Percentiles rank a stretch among this genome's conserved stretches.
phyloP scores from a whole-genome alignment of 2,113 vertebrate species.

The Mirounga angustirostris region DNA sequence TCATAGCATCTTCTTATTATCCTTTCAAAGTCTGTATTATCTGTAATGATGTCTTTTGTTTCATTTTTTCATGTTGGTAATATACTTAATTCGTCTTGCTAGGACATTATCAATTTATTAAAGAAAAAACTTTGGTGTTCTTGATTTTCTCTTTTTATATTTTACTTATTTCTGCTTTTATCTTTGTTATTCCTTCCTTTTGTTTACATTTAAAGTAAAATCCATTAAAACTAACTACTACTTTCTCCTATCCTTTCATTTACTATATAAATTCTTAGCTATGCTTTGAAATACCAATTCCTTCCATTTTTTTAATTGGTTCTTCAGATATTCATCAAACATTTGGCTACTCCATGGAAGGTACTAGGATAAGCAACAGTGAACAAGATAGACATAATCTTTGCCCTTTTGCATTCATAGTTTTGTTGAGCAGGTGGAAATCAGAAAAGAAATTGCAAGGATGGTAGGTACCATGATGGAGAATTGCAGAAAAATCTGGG shows the following conservation, averaged over 20 bases:
- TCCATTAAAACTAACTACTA: background rate
- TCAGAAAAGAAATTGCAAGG: background rate
- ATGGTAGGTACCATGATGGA: background rate
- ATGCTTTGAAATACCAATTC: background rate
- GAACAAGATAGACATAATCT: background rate
- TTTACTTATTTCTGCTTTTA: background rate
- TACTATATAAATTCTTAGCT: background rate
- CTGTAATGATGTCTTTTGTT: background rate
- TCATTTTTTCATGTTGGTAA: background rate
- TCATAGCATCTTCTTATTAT: background rate
- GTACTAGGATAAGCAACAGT: background rate
- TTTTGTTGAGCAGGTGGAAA: background rate
- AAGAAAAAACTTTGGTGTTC: background rate
- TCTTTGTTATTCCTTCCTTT: background rate
- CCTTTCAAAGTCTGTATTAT: background rate
- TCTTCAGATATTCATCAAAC: background rate
- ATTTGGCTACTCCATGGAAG: background rate
- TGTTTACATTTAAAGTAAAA: constrained; percentile 15
- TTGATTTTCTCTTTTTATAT: background rate
- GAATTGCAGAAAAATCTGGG: background rate
- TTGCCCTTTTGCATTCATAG: background rate
- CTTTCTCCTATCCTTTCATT: background rate
- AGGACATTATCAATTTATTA: background rate
- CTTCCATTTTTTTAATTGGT: background rate
- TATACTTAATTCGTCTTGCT: background rate